phyloP scores from a whole-genome alignment of 2,113 vertebrate genomes.

The Phaethon lepturus region DNA sequence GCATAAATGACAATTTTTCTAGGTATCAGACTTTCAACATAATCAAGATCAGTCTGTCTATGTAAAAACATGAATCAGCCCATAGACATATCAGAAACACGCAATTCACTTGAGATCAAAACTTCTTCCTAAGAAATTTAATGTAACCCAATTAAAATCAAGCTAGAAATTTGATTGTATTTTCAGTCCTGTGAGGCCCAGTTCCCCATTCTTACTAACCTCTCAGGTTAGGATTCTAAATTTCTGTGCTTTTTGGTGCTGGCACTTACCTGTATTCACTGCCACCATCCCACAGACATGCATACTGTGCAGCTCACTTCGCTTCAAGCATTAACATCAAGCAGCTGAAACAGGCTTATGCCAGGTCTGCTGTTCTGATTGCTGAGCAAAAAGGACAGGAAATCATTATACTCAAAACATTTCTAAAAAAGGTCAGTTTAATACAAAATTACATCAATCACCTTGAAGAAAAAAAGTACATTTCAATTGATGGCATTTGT shows the following conservation, averaged over 20 bases:
- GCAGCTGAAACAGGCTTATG: constrained; percentile 74
- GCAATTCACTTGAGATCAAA: background rate
- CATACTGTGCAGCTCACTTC: constrained; percentile 66
- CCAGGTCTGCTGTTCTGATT: constrained; percentile 74
- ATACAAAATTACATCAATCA: constrained; percentile 92
- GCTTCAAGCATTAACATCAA: constrained; percentile 74
- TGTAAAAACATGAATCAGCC: background rate
- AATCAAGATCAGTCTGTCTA: background rate
- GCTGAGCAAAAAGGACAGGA: constrained; percentile 89
- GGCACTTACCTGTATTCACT: background rate
- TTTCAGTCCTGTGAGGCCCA: background rate
- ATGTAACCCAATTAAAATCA: background rate
- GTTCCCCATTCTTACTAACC: background rate
- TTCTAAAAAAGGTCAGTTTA: constrained; percentile 90
- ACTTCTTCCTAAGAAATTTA: background rate
- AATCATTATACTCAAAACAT: constrained; percentile 92
- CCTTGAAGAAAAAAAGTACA: constrained; percentile 77
- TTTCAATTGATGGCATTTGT: constrained; percentile 65
- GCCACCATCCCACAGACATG: background rate
- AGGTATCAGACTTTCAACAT: background rate
- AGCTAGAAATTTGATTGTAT: background rate
- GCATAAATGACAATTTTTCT: background rate
- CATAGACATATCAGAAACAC: background rate
- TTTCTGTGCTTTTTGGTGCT: background rate
- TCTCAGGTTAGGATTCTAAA: background rate